A percentile compares a stretch with the other conserved stretches of the same genome.
Conservation (phyloP, 2,888 invertebrate species). For the Creontiades dilutus region DNA sequence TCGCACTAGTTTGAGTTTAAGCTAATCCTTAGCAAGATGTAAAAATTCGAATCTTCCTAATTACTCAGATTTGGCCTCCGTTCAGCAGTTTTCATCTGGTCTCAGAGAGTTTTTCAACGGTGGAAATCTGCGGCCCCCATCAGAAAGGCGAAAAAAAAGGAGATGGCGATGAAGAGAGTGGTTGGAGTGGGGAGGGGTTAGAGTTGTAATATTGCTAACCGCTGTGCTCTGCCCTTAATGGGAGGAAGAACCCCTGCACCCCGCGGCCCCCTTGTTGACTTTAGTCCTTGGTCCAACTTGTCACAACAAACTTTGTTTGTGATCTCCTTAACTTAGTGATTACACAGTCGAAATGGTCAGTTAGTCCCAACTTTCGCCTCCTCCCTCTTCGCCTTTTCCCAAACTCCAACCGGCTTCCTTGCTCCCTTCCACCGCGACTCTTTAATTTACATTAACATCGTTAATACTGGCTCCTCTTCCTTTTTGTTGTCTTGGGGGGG, state of each 20-base stretch:
- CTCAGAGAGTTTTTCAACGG: neutral
- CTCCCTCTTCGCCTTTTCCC: neutral
- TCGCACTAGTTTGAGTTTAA: no score
- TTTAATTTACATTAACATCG: constrained; percentile 62
- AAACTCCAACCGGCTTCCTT: neutral
- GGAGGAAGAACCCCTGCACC: constrained; percentile 51
- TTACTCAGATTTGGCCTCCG: neutral
- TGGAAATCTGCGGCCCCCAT: neutral
- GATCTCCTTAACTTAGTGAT: constrained; percentile 72
- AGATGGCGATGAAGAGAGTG: neutral
- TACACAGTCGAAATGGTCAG: constrained; percentile 71
- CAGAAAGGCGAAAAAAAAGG: constrained; percentile 14
- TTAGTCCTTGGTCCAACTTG: constrained; percentile 61
- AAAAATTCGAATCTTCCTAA: neutral
- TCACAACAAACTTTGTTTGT: constrained; percentile 70
- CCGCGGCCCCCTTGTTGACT: constrained; percentile 24
- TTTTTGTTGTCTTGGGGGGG: constrained; percentile 35
- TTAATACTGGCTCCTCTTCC: constrained; percentile 50
- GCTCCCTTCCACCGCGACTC: neutral
- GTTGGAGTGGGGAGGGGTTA: neutral
- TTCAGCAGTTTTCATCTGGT: constrained; percentile 45
- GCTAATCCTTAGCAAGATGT: no score
- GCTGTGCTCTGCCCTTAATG: constrained; percentile 59
- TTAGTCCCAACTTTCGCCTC: constrained; percentile 55
- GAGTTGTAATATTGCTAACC: constrained; percentile 65